These are phyloP conservation scores for Leucophora obtusa DNA, from an alignment of 2,888 invertebrate genomes.

Conservation along the genomic window DNA sequence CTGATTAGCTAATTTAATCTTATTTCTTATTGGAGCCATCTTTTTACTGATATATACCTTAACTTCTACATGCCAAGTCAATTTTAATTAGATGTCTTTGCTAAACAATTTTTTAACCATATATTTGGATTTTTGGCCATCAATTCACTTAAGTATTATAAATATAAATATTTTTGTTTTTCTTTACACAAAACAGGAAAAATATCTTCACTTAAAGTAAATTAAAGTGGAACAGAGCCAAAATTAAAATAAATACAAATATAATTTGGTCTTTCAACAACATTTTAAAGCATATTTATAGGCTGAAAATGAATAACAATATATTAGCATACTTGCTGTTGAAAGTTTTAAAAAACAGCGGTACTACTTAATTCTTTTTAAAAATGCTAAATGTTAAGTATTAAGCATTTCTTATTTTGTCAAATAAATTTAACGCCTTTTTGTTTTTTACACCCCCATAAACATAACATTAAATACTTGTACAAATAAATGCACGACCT, in stretches of 20 bases:
- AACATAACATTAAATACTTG: neutral
- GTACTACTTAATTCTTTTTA: neutral
- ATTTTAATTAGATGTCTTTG: too few species aligned
- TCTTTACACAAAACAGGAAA: neutral
- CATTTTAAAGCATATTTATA: neutral
- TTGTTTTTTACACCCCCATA: neutral
- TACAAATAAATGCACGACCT: neutral
- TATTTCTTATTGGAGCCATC: too few species aligned
- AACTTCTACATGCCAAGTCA: too few species aligned
- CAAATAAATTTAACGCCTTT: conserved; percentile 50
- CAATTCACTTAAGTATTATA: neutral
- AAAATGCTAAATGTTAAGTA: neutral
- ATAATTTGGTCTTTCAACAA: neutral
- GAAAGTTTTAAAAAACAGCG: conserved; percentile 1
- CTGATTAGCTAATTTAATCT: too few species aligned
- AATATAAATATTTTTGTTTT: neutral
- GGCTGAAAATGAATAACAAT: conserved; percentile 9
- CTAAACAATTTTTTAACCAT: too few species aligned
- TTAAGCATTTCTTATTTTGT: conserved; percentile 20
- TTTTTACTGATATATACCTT: too few species aligned
- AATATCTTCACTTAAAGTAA: conserved; percentile 4
- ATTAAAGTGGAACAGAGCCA: conserved; percentile 34
- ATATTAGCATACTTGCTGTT: neutral
- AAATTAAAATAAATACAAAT: conserved; percentile 2
- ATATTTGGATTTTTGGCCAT: neutral